These are phyloP conservation scores for Gnathonemus longibarbis DNA, from an alignment of 2,113 vertebrate genomes.

Conservation along the genomic window DNA sequence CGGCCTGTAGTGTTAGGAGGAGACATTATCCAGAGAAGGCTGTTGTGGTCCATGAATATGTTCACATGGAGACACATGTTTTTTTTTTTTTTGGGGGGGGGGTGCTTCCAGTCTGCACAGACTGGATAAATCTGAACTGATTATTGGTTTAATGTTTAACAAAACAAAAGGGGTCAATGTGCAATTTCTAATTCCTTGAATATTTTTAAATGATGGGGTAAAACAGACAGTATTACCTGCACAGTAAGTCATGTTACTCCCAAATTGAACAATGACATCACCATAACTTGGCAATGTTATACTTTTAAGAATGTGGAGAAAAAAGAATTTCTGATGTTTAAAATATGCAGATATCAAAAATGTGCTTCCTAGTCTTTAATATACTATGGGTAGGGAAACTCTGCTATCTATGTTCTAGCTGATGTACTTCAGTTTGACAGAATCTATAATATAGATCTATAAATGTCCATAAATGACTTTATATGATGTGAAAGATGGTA, in stretches of 20 bases:
- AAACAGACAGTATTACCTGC: background rate
- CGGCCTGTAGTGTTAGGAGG: background rate
- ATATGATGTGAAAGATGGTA: background rate
- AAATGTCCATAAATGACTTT: background rate
- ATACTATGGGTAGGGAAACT: background rate
- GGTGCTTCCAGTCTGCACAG: background rate
- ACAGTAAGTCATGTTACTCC: background rate
- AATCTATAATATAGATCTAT: background rate
- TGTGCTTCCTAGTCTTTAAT: background rate
- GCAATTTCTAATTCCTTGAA: background rate
- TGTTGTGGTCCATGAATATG: background rate
- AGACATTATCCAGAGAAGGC: background rate
- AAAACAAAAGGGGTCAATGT: background rate
- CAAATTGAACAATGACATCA: background rate
- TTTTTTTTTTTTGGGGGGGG: background rate
- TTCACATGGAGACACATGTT: too few species aligned
- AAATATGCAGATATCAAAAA: background rate
- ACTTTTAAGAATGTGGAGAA: background rate
- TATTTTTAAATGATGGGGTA: background rate
- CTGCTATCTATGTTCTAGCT: background rate
- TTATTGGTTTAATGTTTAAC: background rate
- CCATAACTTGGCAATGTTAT: background rate
- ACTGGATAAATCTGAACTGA: background rate
- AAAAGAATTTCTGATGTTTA: background rate
- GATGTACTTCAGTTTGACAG: background rate